Evolutionary conservation across 2,113 vertebrate species (phyloP), one percentile per base, ranked within the genome.

Genomic region (Corydoras maculifer): DNA sequence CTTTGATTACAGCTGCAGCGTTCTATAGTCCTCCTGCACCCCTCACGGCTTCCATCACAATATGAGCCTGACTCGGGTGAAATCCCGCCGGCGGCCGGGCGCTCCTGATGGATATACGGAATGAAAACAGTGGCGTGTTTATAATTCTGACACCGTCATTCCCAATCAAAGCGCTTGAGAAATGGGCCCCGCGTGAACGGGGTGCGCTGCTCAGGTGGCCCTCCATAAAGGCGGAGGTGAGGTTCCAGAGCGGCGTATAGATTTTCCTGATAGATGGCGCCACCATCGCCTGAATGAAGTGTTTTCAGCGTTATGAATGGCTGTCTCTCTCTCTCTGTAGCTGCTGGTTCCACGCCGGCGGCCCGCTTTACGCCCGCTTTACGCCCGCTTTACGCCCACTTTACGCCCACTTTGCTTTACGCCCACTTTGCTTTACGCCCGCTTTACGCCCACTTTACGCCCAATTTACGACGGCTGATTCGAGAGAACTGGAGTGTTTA

Each of bases 241-340:
- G 89, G 92, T 94, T 93, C 93, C 88, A 89, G 89, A 90, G 86
- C 90, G 91, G 91, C 91, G 92, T 96, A 97, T 95, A 90, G 93
- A 95, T 97, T 98, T 96, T 93, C 90, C 90, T 98, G 94, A 98
- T 94, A 94, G 91, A 96, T 96, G 92, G 93, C 89, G 91, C 93
- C 93, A 94, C 98, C 96, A 95, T 96, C 94, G 93, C 92, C 92
- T 92, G 93, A 94, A 94, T 95, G 94, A 95, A 95, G 93, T 92
- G 89, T 89, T 92, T 79, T 64, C 90, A 92, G 91, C 90, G 94
- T 92, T 93, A 93, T 92, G 81, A 90, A 92, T 90, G 88, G 83
- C 87, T 85, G 35, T 82, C 79, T 78, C 64, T 65, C 64, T 65
- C 13, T 31, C 49, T 4, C 18, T 29, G 8, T 68, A 57, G 54